Conservation (phyloP, 2,797 vertebrate genomes). For the Poecile montanus region DNA sequence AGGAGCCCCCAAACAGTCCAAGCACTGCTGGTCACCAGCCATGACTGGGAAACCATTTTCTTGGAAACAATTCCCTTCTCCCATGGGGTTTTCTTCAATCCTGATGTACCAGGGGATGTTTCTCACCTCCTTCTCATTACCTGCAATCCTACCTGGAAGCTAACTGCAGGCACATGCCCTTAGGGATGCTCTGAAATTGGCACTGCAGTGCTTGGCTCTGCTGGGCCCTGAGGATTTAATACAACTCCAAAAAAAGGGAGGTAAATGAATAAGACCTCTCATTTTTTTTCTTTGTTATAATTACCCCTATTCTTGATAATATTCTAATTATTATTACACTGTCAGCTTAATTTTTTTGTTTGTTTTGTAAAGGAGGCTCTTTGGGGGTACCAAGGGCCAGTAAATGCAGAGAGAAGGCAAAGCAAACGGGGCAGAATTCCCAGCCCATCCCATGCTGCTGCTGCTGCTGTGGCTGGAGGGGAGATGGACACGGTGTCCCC, state of each 20-base stretch:
- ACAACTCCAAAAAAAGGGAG: neutral
- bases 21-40: neutral
- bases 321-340: neutral
- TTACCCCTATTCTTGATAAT: neutral
- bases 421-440: neutral
- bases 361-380: neutral
- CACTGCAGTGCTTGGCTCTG: neutral
- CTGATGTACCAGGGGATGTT: neutral
- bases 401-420: neutral
- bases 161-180: neutral
- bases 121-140: neutral
- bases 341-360: neutral
- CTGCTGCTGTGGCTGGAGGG: neutral
- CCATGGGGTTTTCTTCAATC: neutral
- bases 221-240: neutral
- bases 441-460: neutral
- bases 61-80: neutral
- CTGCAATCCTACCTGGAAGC: rapidly evolving
- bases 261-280: neutral
- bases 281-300: neutral
- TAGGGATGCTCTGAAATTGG: neutral
- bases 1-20: neutral
- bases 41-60: rapidly evolving
- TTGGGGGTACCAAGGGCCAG: no score
- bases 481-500: neutral